Conservation (phyloP, 2,113 vertebrate genomes). For the Clarias gariepinus region DNA sequence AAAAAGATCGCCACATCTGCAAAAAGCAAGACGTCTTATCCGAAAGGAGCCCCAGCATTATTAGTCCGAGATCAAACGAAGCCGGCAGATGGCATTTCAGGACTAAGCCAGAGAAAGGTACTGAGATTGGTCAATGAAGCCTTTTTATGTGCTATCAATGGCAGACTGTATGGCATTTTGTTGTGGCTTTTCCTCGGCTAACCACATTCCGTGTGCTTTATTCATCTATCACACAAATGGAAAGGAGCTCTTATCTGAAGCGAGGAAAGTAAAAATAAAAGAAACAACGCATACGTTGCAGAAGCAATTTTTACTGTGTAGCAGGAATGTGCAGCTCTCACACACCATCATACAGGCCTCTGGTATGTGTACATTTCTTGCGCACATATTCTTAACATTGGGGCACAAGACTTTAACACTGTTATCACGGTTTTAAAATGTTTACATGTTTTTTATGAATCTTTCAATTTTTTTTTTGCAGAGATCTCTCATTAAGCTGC, state of each 20-base stretch:
- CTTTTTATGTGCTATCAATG: neutral
- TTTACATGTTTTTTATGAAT: neutral
- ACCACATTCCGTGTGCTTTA: neutral
- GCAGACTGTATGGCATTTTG: conserved; percentile 8
- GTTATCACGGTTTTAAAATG: neutral
- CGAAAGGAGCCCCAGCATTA: neutral
- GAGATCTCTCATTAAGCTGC: neutral
- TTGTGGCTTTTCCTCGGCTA: neutral
- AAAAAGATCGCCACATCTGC: neutral
- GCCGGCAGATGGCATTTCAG: neutral
- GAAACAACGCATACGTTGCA: neutral
- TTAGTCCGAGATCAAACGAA: neutral
- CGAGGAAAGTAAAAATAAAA: neutral
- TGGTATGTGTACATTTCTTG: neutral
- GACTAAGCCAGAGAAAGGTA: neutral
- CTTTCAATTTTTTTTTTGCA: neutral
- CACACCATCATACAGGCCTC: neutral
- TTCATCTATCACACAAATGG: neutral
- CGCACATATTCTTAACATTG: neutral
- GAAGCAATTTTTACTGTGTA: neutral
- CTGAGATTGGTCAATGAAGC: neutral
- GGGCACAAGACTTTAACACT: neutral
- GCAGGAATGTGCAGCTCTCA: neutral
- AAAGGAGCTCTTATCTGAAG: neutral
- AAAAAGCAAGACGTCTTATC: neutral